Percentiles rank a stretch among this genome's conserved stretches.
phyloP scores from a whole-genome alignment of 2,888 invertebrate species.

The Patella depressa region DNA sequence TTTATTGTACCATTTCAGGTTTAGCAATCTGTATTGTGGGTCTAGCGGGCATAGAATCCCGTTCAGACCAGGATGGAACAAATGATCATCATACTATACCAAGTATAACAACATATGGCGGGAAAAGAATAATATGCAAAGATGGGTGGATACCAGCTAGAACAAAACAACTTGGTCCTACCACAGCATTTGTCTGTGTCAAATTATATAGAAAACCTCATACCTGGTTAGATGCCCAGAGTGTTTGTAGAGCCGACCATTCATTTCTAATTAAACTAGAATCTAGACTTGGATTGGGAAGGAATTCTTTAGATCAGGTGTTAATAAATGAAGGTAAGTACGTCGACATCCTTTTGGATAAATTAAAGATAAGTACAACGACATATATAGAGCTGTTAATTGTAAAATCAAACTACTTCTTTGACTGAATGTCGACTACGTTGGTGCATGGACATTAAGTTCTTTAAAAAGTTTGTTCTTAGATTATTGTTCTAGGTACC shows the following conservation, averaged over 20 bases:
- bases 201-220: constrained; percentile 39
- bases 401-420: no score
- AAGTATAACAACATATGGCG: not conserved
- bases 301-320: constrained; percentile 31
- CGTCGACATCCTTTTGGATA: no score
- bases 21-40: no score
- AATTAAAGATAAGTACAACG: no score
- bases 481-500: no score
- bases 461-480: no score
- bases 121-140: constrained; percentile 15
- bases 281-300: constrained; percentile 35
- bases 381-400: no score
- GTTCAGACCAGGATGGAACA: not conserved
- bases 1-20: no score
- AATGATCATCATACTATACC: not conserved
- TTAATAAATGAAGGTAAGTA: constrained; percentile 30
- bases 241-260: constrained; percentile 42
- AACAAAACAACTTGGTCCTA: constrained; percentile 4
- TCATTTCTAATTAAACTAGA: constrained; percentile 52
- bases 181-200: constrained; percentile 37
- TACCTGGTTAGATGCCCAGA: constrained; percentile 46
- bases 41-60: no score
- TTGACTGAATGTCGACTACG: no score
- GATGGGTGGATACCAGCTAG: constrained; percentile 20
- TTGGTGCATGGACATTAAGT: no score